A percentile compares a stretch with the other conserved stretches of the same genome.
Evolutionary conservation across 2,113 vertebrate genomes (phyloP).

Genomic region (Plecotus auritus): DNA sequence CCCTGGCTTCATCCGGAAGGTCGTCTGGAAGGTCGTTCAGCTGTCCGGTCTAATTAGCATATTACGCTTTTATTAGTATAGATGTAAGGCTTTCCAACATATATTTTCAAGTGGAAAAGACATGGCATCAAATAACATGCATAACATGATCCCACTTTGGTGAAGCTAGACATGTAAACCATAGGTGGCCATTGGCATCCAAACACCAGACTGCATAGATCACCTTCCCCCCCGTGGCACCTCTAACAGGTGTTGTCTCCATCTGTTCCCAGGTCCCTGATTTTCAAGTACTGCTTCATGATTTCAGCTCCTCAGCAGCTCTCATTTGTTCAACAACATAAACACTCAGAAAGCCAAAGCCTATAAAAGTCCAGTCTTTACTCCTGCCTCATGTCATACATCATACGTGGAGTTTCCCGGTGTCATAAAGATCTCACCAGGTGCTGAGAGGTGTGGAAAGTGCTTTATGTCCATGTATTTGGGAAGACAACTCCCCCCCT

Average conservation of each 20-base stretch:
- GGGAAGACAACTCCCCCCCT: constrained; percentile 38
- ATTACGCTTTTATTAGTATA: too few relatives aligned
- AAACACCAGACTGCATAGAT: constrained; percentile 36
- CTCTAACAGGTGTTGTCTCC: constrained; percentile 62
- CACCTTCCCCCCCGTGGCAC: constrained; percentile 68
- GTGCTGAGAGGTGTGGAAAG: constrained; percentile 45
- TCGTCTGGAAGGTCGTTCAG: too few relatives aligned
- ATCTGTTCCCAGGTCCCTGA: constrained; percentile 48
- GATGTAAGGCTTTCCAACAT: background rate
- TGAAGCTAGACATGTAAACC: background rate
- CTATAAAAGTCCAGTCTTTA: constrained; percentile 33
- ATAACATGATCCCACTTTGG: too few relatives aligned
- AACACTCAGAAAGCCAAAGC: constrained; percentile 51
- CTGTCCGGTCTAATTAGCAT: too few relatives aligned
- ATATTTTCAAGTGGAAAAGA: background rate
- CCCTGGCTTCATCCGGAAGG: too few relatives aligned
- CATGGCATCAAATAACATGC: background rate
- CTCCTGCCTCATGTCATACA: constrained; percentile 20
- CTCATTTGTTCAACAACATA: constrained; percentile 42
- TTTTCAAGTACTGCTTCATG: constrained; percentile 31
- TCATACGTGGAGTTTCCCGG: constrained; percentile 32
- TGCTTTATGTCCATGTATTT: constrained; percentile 28
- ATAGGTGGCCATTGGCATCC: background rate
- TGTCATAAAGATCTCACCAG: constrained; percentile 50
- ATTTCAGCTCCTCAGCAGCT: constrained; percentile 57